Evolutionary conservation across 1,140 invertebrate species (phyloP).

Genomic region (Drosophila trapezifrons): DNA sequence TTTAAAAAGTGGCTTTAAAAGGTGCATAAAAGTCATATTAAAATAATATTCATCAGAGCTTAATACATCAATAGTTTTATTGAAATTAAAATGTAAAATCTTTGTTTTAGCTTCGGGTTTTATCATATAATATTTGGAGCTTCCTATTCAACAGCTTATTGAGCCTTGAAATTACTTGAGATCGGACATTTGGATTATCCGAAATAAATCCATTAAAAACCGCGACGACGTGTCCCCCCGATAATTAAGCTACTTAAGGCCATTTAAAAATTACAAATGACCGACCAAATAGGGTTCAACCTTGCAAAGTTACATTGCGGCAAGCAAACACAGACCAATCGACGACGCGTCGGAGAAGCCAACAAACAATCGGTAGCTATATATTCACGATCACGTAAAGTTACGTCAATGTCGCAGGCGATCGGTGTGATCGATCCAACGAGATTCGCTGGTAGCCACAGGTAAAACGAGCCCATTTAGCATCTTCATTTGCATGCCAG

Average conservation of each 20-base stretch:
- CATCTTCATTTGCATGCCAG: conserved; percentile 71
- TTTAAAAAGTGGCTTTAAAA: too few species aligned
- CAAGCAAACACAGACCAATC: conserved; percentile 13
- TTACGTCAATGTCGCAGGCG: conserved; percentile 67
- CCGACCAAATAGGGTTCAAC: conserved; percentile 59
- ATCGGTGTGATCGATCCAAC: conserved; percentile 26
- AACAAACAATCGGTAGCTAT: conserved; percentile 21
- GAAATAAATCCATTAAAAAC: conserved; percentile 3
- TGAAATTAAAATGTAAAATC: neutral
- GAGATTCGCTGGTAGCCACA: conserved; percentile 30
- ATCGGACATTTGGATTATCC: conserved; percentile 12
- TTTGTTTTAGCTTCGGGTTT: too few species aligned
- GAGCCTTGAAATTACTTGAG: neutral
- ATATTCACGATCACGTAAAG: conserved; percentile 61
- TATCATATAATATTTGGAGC: neutral
- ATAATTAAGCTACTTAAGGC: conserved; percentile 33
- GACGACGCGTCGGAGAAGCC: neutral
- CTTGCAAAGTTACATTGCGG: conserved; percentile 45
- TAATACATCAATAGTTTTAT: neutral
- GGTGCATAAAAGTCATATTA: neutral
- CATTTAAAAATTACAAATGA: conserved; percentile 26
- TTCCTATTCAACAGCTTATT: neutral
- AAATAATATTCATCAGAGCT: neutral
- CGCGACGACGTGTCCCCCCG: neutral
- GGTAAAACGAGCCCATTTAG: conserved; percentile 42